phyloP scores from a whole-genome alignment of 2,888 invertebrate genomes.

The Octodonta nipae region DNA sequence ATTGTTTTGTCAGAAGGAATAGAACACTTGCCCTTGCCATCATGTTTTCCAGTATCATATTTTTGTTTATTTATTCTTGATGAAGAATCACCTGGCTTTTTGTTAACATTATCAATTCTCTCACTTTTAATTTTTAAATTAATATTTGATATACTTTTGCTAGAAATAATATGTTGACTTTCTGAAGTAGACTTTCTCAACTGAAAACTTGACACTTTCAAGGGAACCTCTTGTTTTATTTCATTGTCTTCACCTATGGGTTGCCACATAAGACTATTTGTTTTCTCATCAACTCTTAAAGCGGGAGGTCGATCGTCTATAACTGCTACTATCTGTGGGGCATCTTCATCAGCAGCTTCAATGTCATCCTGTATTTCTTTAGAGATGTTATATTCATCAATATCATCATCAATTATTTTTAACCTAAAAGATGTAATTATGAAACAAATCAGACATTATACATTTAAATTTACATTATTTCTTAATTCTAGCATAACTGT shows the following conservation, averaged over 20 bases:
- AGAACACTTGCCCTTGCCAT: too few species aligned
- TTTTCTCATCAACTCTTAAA: constrained; percentile 34
- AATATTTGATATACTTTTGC: constrained; percentile 4
- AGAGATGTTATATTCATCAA: constrained; percentile 47
- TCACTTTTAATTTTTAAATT: too few species aligned
- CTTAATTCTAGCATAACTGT: neutral
- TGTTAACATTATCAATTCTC: too few species aligned
- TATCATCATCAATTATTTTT: constrained; percentile 81
- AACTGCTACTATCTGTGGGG: constrained; percentile 77
- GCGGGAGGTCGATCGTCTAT: constrained; percentile 70
- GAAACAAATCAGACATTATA: neutral
- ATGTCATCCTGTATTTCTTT: constrained; percentile 55
- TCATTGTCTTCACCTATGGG: too few species aligned
- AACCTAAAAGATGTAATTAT: constrained; percentile 40
- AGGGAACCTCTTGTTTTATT: neutral
- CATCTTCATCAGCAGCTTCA: constrained; percentile 68
- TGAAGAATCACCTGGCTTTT: too few species aligned
- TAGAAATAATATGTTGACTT: constrained; percentile 4
- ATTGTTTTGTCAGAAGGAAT: too few species aligned
- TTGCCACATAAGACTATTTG: constrained; percentile 29
- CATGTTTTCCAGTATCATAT: too few species aligned
- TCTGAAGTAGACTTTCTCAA: constrained; percentile 12
- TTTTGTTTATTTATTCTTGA: too few species aligned
- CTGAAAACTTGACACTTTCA: constrained; percentile 5
- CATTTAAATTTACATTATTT: neutral